Evolutionary conservation across 1,140 invertebrate species (phyloP).

Genomic region (Tetranychus urticae): DNA sequence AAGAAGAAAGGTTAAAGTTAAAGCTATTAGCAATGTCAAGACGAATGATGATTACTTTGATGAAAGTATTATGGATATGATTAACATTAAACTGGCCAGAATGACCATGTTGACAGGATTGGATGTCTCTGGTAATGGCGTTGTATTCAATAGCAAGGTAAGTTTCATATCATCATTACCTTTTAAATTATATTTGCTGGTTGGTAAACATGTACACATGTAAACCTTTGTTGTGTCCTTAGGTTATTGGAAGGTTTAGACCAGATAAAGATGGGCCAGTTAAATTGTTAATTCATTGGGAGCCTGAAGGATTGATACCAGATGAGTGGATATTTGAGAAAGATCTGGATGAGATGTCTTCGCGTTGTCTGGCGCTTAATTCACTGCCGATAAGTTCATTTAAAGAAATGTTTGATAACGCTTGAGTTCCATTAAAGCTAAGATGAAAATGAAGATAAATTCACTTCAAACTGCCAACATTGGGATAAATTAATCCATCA

Average conservation of each 20-base stretch:
- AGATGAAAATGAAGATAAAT: no score
- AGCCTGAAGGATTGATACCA: constrained; percentile 31
- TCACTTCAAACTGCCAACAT: no score
- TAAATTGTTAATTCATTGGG: constrained; percentile 38
- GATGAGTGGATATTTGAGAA: constrained; percentile 16
- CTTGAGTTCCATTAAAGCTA: neutral
- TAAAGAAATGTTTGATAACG: neutral
- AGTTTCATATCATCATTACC: constrained; percentile 5
- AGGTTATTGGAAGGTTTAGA: constrained; percentile 23
- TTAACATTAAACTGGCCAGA: constrained; percentile 33
- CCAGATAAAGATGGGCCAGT: constrained; percentile 31
- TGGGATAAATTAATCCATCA: no score
- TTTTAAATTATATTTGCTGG: no score
- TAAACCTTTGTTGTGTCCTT: constrained; percentile 7
- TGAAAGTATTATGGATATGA: constrained; percentile 56
- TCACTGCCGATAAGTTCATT: constrained; percentile 14
- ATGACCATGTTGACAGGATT: constrained; percentile 33
- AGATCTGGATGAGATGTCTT: constrained; percentile 13
- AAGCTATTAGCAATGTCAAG: neutral
- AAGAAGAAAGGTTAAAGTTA: neutral
- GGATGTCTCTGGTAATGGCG: constrained; percentile 30
- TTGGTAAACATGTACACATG: neutral
- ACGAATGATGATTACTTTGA: constrained; percentile 47
- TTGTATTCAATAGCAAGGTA: constrained; percentile 39
- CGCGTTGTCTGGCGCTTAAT: constrained; percentile 16